Percentiles rank a stretch among this genome's conserved stretches.
phyloP scores from a whole-genome alignment of 2,113 vertebrate species.

The Perccottus glenii region DNA sequence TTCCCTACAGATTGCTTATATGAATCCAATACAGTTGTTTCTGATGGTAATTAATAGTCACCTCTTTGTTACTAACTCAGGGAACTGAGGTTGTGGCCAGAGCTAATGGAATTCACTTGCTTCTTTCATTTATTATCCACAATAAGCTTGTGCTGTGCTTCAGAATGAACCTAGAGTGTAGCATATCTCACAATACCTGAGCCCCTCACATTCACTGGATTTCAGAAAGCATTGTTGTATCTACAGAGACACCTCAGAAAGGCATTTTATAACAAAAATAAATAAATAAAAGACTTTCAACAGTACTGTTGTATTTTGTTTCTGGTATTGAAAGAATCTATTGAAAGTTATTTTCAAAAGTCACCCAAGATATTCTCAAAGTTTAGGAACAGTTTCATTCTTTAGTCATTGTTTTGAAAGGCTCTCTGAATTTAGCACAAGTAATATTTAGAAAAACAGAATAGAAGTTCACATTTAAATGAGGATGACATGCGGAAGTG shows the following conservation, averaged over 20 bases:
- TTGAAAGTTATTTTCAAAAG: slow-evolving; percentile 22
- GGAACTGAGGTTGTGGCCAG: slow-evolving; percentile 76
- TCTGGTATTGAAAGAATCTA: no score
- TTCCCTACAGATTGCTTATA: slow-evolving; percentile 53
- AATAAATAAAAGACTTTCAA: slow-evolving; percentile 74
- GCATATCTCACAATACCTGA: slow-evolving; percentile 35
- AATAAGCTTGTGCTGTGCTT: slow-evolving; percentile 29
- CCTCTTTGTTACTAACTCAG: slow-evolving; percentile 83
- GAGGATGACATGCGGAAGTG: not conserved
- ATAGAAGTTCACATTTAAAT: not conserved
- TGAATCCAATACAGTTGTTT: slow-evolving; percentile 45
- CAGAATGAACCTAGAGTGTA: slow-evolving; percentile 12
- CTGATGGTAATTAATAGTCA: slow-evolving; percentile 58
- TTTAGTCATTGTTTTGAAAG: slow-evolving; percentile 21
- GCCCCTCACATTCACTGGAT: slow-evolving; percentile 12
- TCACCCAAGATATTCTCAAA: slow-evolving; percentile 22
- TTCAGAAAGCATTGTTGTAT: slow-evolving; percentile 47
- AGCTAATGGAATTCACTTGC: slow-evolving; percentile 46
- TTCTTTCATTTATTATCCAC: slow-evolving; percentile 52
- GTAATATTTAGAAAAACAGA: slow-evolving; percentile 2
- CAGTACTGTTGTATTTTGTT: slow-evolving; percentile 5
- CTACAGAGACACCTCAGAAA: slow-evolving; percentile 34
- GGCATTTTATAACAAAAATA: slow-evolving; percentile 68
- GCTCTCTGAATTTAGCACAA: not conserved
- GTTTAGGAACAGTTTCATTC: slow-evolving; percentile 17